These are phyloP conservation scores for Leptosomus discolor DNA, from an alignment of 2,113 vertebrate species.

Conservation along the genomic window DNA sequence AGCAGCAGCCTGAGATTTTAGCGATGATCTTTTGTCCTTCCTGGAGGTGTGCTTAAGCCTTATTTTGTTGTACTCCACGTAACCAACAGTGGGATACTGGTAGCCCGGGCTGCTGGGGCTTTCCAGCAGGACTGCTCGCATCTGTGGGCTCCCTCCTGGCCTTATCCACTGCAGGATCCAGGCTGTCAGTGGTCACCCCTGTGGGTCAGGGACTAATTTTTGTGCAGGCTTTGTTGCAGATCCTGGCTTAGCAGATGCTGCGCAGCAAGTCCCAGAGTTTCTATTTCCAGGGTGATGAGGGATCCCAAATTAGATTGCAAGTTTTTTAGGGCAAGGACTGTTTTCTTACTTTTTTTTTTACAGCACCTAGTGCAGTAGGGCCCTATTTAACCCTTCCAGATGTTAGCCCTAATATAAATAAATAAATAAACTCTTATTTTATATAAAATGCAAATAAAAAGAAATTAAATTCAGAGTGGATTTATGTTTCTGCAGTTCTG, in stretches of 20 bases:
- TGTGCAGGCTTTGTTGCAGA: background rate
- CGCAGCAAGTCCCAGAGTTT: background rate
- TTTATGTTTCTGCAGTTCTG: background rate
- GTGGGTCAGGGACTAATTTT: background rate
- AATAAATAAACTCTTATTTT: no score
- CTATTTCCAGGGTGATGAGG: background rate
- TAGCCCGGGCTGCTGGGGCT: background rate
- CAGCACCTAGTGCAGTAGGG: background rate
- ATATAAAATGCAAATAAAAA: no score
- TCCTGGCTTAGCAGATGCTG: background rate
- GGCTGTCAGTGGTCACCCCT: background rate
- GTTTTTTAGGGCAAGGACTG: background rate
- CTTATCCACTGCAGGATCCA: background rate
- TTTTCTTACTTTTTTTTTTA: background rate
- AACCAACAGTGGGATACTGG: background rate
- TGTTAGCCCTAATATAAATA: background rate
- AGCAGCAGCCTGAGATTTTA: background rate
- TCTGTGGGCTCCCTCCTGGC: background rate
- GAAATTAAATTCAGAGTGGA: background rate
- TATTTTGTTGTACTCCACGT: background rate
- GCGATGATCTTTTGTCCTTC: background rate
- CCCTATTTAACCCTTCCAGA: background rate
- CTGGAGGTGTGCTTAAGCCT: background rate
- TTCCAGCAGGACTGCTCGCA: accelerated
- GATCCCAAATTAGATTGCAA: background rate